phyloP scores from a whole-genome alignment of 2,797 vertebrate species.

The Gadopsis bispinosus region DNA sequence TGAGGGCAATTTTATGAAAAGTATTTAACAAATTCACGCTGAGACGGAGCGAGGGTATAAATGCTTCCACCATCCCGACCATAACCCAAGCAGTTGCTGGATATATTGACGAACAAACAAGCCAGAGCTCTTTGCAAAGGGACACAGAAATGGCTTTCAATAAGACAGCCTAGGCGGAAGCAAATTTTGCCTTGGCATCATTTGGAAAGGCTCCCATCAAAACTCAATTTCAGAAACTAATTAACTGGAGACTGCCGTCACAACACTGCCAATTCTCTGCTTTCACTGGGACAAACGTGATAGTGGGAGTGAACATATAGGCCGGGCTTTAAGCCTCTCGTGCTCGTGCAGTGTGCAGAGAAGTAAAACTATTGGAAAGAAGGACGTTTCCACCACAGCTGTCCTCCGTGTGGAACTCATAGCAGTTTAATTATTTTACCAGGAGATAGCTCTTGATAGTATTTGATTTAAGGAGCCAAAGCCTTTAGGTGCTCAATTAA shows the following conservation, averaged over 20 bases:
- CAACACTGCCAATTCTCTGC: constrained; percentile 92
- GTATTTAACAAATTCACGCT: constrained; percentile 65
- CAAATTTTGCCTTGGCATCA: constrained; percentile 98
- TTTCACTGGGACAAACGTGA: constrained; percentile 83
- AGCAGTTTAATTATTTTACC: constrained; percentile 94
- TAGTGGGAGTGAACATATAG: constrained; percentile 60
- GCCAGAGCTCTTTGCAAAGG: constrained; percentile 89
- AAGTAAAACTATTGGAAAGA: constrained; percentile 50
- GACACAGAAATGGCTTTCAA: constrained; percentile 93
- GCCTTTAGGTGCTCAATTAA: constrained; percentile 99
- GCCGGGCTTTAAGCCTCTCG: constrained; percentile 63
- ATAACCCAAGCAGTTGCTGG: constrained; percentile 90
- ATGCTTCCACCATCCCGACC: constrained; percentile 37
- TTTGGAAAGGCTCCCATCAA: constrained; percentile 99
- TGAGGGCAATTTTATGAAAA: constrained; percentile 36
- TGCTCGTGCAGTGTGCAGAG: constrained; percentile 21
- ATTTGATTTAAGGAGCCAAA: constrained; percentile 97
- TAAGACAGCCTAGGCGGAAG: constrained; percentile 90
- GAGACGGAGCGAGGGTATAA: constrained; percentile 31
- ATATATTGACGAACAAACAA: constrained; percentile 93
- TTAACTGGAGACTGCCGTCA: constrained; percentile 95
- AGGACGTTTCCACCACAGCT: constrained; percentile 45
- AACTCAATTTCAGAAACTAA: constrained; percentile 99
- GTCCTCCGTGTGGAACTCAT: constrained; percentile 53
- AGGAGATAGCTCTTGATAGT: constrained; percentile 90